Base-by-base conservation (phyloP, 2,797 vertebrate genomes). In the Hybognathus amarus region DNA sequence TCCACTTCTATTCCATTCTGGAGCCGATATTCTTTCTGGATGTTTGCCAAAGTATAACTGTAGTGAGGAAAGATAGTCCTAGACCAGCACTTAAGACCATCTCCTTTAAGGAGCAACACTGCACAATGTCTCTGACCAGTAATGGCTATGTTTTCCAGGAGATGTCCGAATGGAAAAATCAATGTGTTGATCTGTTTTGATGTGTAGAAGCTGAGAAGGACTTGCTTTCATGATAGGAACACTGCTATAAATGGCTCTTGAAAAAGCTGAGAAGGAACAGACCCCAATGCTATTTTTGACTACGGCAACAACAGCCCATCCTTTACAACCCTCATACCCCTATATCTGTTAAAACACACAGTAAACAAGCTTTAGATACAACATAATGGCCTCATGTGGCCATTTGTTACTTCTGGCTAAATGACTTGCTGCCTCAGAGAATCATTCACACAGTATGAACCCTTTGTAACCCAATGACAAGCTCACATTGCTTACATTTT, bases 111-210 rank as follows among this genome's bases (percentile, higher is more conserved):
- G 64, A 83, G 61, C 77, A 78, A 52, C 78, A 80, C 64, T 52
- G 64, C 74, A 61, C 82, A 78, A 47, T 83, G 52, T 83, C 75
- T 83, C 67, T 40, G 42, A 22, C 20, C 82, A 78, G 18, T 78
- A 83, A 83, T 83, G 75, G 67, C 67, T 50, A 24, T 70, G 82
- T 71, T 83, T 78, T 83, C 82, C 54, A n/a, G 54, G 54, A 83
- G 82, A 70, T 71, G 75, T 71, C 52, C 40, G 22, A 83, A 83
- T 78, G 75, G 82, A 83, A 83, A 83, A 83, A 78, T 83, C 82
- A 78, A 83, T 83, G 75, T 83, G 75, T 71, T 83, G 75, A 83
- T 83, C 66, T 83, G 74, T 76, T 83, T 78, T 64, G 82, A 83
- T 42, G 66, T 83, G 71, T 70, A 71, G 75, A 59, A 22, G 75